Evolutionary conservation across 2,888 invertebrate species (phyloP).

Genomic region (Leptinotarsa haldemani): DNA sequence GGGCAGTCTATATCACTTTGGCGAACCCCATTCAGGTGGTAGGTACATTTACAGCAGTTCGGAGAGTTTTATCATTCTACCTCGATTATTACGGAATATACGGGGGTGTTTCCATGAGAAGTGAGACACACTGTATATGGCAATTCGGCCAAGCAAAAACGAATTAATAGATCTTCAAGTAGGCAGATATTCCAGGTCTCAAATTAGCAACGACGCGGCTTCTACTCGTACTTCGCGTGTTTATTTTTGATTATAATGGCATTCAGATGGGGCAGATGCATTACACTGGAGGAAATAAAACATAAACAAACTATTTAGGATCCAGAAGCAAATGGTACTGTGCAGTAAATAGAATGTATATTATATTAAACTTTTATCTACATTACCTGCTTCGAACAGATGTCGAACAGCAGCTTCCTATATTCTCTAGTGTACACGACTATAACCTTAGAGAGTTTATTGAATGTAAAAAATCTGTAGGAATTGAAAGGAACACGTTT

Average conservation of each 20-base stretch:
- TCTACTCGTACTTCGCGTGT: conserved; percentile 1
- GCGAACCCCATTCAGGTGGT: no score
- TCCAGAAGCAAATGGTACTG: conserved; percentile 12
- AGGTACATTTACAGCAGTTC: no score
- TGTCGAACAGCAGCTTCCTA: conserved; percentile 4
- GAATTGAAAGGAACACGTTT: no score
- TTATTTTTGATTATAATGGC: conserved; percentile 16
- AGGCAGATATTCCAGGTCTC: background rate
- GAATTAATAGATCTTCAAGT: background rate
- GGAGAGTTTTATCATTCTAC: no score
- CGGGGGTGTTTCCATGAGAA: no score
- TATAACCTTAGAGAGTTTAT: background rate
- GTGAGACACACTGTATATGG: no score
- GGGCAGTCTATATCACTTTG: no score
- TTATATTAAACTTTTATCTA: background rate
- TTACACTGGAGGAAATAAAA: conserved; percentile 1
- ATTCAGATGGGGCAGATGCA: conserved; percentile 13
- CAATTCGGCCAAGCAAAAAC: no score
- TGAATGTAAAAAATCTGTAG: background rate
- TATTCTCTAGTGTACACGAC: background rate
- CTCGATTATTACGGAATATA: no score
- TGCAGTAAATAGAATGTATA: conserved; percentile 13
- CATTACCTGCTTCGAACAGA: background rate
- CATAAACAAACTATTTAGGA: conserved; percentile 5
- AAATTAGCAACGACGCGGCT: background rate